Base-by-base conservation (phyloP, 2,888 invertebrate genomes). In the Teleogryllus oceanicus region DNA sequence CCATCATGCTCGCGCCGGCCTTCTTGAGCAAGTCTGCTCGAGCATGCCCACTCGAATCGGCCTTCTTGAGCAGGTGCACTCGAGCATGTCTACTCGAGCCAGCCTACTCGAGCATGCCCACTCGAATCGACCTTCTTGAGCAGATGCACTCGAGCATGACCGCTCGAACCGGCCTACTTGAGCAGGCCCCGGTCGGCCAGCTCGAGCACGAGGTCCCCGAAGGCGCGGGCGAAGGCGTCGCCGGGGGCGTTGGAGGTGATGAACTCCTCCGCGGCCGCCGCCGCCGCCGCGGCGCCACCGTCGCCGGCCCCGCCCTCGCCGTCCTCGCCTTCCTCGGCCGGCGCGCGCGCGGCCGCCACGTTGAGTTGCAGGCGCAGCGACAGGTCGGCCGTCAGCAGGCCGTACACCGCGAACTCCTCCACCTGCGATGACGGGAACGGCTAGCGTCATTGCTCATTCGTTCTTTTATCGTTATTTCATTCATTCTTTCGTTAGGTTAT, bases 191-290 rank as follows among this genome's bases (percentile, higher is more conserved):
- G 49, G 8, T 79, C 76, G 21, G 50, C 79, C 51, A 79, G n/a
- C 74, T 79, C 79, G 20, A 76, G 13, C 13, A 79, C 79, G 11
- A 79, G 13, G 8, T 79, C 79, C 18, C 16, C 50, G 13, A 79
- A 75, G 18, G 75, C 50, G 20, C 50, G 16, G 1, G 50, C n/a
- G 76, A 51, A 79, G 50, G 37, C 49, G 18, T 76, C 76, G 2
- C 75, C 11, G 24, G 37, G 49, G 11, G 18, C 50, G 74, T 51
- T 49, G 11, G 51, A 50, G 8, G 49, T 24, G 18, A 62, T 18
- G 62, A 62, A 62, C 16, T 62, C 62, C n/a, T 62, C 62, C 1
- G n/a, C 62, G 13, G 5, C 62, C 8, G 37, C 37, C 37, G 37
- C 37, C 37, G 37, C 37, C 37, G 37, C 37, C 37, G 37, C 37